Evolutionary conservation across 1,140 invertebrate genomes (phyloP).

Genomic region (Diprion similis): DNA sequence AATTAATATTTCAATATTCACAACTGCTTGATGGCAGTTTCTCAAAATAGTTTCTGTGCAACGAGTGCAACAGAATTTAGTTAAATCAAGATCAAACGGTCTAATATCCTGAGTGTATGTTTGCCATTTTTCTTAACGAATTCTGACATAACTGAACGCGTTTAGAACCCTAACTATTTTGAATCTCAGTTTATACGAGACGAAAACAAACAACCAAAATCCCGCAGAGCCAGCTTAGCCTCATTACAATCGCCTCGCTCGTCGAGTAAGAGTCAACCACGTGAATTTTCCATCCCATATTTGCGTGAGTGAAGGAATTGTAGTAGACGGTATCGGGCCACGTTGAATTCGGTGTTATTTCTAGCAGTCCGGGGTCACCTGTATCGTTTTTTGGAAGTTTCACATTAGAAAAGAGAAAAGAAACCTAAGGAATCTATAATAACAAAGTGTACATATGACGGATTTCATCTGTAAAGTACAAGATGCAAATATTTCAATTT

Average conservation of each 20-base stretch:
- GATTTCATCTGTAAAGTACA: background rate
- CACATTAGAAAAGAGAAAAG: constrained; percentile 16
- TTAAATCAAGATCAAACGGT: too few species aligned
- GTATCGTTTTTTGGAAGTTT: constrained; percentile 9
- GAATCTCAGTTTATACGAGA: constrained; percentile 27
- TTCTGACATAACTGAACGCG: constrained; percentile 14
- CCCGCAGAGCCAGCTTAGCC: constrained; percentile 25
- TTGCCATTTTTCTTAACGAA: background rate
- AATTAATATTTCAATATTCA: too few species aligned
- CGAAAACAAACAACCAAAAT: constrained; percentile 31
- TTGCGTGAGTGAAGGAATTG: constrained; percentile 88
- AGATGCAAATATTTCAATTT: constrained; percentile 13
- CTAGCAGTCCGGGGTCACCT: constrained; percentile 74
- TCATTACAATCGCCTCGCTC: constrained; percentile 30
- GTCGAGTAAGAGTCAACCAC: constrained; percentile 75
- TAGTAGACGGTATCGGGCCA: constrained; percentile 95
- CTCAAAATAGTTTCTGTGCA: too few species aligned
- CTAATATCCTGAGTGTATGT: too few species aligned
- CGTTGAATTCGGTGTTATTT: constrained; percentile 86
- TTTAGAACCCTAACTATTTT: constrained; percentile 29
- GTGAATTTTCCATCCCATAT: constrained; percentile 92
- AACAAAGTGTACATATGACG: background rate
- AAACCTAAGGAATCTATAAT: background rate
- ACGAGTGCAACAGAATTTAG: too few species aligned
- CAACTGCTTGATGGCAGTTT: too few species aligned